Base-by-base conservation (phyloP, 2,797 vertebrate species). In the Diplodus puntazzo region DNA sequence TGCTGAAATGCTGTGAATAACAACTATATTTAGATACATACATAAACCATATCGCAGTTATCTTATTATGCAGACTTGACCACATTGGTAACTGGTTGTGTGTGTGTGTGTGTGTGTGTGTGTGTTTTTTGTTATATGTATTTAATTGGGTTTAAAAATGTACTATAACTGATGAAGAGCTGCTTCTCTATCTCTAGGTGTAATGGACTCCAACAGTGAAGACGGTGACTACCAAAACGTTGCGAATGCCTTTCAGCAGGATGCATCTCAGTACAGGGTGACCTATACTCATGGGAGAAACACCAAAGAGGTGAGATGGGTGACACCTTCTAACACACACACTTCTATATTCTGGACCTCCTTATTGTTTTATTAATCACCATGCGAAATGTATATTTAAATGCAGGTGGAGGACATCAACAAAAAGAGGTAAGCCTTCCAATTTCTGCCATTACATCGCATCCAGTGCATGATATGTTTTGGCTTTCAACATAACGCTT, bases 201-300 rank as follows among this genome's bases (percentile, higher is more conserved):
- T 42, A 66, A 94, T 94, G 94, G 89, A 90, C 60, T 87, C 74
- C 7, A 90, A 69, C 59, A 80, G 77, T 84, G 86, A 94, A 68
- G 85, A 88, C 2, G 72, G 71, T 42, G 80, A 89, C 12, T 69
- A 85, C 64, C 83, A 80, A 48, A 27, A 66, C 82, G 11, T 68
- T 69, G 82, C 70, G 12, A 70, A 71, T 30, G 52, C 30, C 21
- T 66, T 55, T 2, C 64, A 83, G 10, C 73, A 67, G 62, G 87
- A 93, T 23, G 72, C 74, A 82, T 52, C 80, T 60, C 85, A 73
- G 5, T 92, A 90, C 79, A 87, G 39, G 74, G 90, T 93, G 52
- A 86, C 59, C 50, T 88, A 90, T 78, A 72, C 87, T 78, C 71
- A 61, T 30, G 68, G 49, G 34, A 82, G 53, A 73, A 87, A 81